Evolutionary conservation across 2,113 vertebrate genomes (phyloP).

Genomic region (Notothenia rossii): DNA sequence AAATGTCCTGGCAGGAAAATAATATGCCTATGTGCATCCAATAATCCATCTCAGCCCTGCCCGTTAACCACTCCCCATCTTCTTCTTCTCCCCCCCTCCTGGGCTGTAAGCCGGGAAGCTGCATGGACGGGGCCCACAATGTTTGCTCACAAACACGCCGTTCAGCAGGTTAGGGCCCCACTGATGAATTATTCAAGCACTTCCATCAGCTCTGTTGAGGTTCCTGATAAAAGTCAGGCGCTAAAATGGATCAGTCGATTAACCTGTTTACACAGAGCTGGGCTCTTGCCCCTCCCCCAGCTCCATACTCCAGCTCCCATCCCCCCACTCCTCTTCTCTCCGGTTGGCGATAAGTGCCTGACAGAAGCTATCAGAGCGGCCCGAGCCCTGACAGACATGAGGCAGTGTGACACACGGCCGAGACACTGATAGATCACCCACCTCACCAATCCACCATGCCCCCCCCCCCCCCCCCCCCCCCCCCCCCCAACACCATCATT

Average conservation of each 20-base stretch:
- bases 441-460: conserved; percentile 51
- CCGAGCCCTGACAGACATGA: conserved; percentile 78
- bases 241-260: conserved; percentile 96
- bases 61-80: conserved; percentile 78
- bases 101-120: conserved; percentile 54
- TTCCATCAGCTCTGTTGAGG: conserved; percentile 90
- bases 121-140: conserved; percentile 74
- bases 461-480: conserved; percentile 50
- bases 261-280: conserved; percentile 91
- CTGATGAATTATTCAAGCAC: conserved; percentile 94
- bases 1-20: conserved; percentile 80
- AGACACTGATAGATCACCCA: conserved; percentile 82
- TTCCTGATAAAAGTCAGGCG: conserved; percentile 93
- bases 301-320: conserved; percentile 46
- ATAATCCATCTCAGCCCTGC: conserved; percentile 79
- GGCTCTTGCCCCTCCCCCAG: conserved; percentile 75
- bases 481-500: conserved; percentile 70
- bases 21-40: conserved; percentile 78
- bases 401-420: conserved; percentile 70
- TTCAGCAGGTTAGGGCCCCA: conserved; percentile 89
- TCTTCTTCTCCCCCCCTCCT: conserved; percentile 36
- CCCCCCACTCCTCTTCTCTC: conserved; percentile 54
- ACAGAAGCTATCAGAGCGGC: conserved; percentile 82
- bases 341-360: conserved; percentile 84
- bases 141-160: conserved; percentile 91